Evolutionary conservation across 2,888 invertebrate genomes (phyloP).

Genomic region (Quadroppia sp.): DNA sequence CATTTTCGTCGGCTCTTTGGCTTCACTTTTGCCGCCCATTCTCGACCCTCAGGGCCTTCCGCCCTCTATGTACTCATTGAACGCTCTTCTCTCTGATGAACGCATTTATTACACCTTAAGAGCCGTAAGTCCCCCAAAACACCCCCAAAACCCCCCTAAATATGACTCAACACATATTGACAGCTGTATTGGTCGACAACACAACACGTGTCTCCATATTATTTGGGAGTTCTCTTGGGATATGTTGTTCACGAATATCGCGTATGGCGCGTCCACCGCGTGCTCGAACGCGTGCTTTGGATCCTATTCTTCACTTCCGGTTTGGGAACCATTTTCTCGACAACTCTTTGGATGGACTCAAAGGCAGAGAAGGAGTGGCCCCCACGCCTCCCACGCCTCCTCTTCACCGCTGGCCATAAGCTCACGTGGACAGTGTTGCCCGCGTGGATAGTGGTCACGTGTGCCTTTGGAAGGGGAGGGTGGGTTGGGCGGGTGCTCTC

Average conservation of each 20-base stretch:
- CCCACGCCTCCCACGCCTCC: not conserved
- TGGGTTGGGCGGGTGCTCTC: not conserved
- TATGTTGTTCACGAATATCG: not conserved
- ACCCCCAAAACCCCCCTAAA: not conserved
- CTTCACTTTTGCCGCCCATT: not conserved
- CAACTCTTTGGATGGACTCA: not conserved
- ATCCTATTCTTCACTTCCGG: not conserved
- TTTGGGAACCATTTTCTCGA: not conserved
- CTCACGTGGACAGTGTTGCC: not conserved
- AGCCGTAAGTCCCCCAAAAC: not conserved
- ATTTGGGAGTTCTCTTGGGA: not conserved
- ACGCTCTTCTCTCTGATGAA: not conserved
- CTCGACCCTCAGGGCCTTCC: not conserved
- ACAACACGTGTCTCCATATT: slow-evolving; percentile 1
- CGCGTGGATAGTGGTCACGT: not conserved
- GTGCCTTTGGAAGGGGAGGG: not conserved
- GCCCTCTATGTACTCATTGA: not conserved
- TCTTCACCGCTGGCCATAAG: not conserved
- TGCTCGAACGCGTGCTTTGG: not conserved
- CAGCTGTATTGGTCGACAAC: not conserved
- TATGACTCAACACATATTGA: not conserved
- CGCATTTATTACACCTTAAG: not conserved
- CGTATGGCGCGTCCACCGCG: no score
- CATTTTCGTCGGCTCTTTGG: not conserved
- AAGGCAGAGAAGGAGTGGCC: not conserved